Evolutionary conservation across 2,797 vertebrate genomes (phyloP).

Genomic region (Apodemus agrarius): DNA sequence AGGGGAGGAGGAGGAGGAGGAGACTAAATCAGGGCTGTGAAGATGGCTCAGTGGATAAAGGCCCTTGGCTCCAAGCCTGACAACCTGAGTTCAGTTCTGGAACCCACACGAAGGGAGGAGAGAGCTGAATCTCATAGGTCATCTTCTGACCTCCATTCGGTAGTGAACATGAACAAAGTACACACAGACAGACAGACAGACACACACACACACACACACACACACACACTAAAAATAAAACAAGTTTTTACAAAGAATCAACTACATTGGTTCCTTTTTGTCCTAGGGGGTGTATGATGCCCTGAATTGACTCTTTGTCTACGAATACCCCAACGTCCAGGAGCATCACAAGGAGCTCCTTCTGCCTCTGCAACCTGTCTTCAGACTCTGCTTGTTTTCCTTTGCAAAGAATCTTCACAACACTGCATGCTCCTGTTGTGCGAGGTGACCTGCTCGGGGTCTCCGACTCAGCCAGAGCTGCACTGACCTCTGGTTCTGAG

Average conservation of each 20-base stretch:
- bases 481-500: not conserved
- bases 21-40: not conserved
- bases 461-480: not conserved
- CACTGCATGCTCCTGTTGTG: not conserved
- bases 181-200: not conserved
- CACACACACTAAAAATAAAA: not conserved
- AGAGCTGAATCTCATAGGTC: not conserved
- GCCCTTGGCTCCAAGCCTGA: not conserved
- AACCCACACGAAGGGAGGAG: not conserved
- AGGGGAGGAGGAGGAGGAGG: not conserved
- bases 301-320: not conserved
- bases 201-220: not conserved
- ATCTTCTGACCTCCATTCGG: not conserved
- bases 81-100: not conserved
- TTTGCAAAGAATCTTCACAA: not conserved
- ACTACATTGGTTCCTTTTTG: not conserved
- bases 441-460: not conserved
- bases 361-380: not conserved
- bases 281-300: not conserved
- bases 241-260: not conserved
- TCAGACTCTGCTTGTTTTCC: not conserved
- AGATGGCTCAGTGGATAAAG: not conserved
- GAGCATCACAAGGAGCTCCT: not conserved
- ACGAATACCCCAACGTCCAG: no score
- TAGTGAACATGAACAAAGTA: not conserved